phyloP scores from a whole-genome alignment of 2,797 vertebrate species.

The Enteromius viviparus region DNA sequence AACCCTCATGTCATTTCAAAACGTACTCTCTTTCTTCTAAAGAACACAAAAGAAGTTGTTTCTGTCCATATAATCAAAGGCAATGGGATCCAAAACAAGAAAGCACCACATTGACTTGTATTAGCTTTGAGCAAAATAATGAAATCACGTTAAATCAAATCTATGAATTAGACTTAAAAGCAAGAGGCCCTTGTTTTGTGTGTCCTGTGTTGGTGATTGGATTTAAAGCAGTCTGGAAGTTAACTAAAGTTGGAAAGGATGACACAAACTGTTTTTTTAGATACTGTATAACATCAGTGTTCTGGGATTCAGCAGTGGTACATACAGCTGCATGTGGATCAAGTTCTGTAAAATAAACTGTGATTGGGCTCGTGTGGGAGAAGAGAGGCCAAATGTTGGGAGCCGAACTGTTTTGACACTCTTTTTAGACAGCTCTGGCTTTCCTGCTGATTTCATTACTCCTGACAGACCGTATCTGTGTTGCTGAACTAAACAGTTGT shows the following conservation, averaged over 20 bases:
- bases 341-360: constrained; percentile 26
- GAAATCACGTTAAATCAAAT: neutral
- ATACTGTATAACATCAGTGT: neutral
- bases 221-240: constrained; percentile 16
- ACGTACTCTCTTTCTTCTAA: neutral
- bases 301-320: constrained; percentile 17
- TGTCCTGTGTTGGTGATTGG: neutral
- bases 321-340: constrained; percentile 30
- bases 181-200: neutral
- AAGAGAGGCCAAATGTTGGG: constrained; percentile 20
- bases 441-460: constrained; percentile 40
- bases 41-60: neutral
- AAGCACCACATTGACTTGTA: neutral
- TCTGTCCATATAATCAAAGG: neutral
- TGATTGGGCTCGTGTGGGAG: neutral
- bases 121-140: neutral
- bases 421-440: constrained; percentile 12
- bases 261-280: neutral
- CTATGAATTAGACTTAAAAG: neutral
- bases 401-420: constrained; percentile 5
- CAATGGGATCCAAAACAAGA: neutral
- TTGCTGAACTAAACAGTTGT: constrained; percentile 25
- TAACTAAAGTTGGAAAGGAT: constrained; percentile 11
- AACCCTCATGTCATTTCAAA: neutral
- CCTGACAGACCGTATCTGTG: constrained; percentile 25